phyloP scores from a whole-genome alignment of 2,113 vertebrate genomes.

The Narcine bancroftii region DNA sequence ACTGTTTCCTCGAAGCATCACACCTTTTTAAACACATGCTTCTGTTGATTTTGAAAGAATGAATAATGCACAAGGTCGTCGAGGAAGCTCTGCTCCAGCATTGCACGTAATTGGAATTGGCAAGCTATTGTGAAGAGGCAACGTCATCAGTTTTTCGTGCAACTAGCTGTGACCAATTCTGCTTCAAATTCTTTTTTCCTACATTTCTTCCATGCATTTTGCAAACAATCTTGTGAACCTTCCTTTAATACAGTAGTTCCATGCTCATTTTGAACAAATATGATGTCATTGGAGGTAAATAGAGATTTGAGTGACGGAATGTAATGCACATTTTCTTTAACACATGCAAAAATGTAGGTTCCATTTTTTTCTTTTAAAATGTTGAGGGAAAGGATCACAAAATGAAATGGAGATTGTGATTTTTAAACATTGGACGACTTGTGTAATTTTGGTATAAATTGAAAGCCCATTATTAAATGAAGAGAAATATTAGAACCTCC shows the following conservation, averaged over 20 bases:
- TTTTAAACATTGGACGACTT: background rate
- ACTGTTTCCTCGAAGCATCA: constrained; percentile 13
- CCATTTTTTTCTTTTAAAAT: background rate
- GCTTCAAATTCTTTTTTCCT: background rate
- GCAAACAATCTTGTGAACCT: background rate
- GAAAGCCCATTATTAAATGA: background rate
- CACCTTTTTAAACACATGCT: constrained; percentile 10
- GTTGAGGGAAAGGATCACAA: background rate
- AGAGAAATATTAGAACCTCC: background rate
- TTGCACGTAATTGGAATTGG: background rate
- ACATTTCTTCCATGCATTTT: background rate
- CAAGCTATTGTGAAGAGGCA: background rate
- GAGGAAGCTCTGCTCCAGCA: background rate
- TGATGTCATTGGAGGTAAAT: background rate
- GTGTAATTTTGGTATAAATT: background rate
- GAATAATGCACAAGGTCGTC: background rate
- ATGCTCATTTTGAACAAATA: background rate
- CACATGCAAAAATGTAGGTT: background rate
- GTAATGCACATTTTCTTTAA: background rate
- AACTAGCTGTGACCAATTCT: background rate
- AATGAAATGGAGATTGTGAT: background rate
- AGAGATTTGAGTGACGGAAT: background rate
- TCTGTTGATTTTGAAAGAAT: background rate
- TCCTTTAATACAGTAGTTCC: background rate
- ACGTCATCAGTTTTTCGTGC: background rate